A percentile compares a stretch with the other conserved stretches of the same genome.
Conservation (phyloP, 2,113 vertebrate genomes). For the Syrrhaptes paradoxus region DNA sequence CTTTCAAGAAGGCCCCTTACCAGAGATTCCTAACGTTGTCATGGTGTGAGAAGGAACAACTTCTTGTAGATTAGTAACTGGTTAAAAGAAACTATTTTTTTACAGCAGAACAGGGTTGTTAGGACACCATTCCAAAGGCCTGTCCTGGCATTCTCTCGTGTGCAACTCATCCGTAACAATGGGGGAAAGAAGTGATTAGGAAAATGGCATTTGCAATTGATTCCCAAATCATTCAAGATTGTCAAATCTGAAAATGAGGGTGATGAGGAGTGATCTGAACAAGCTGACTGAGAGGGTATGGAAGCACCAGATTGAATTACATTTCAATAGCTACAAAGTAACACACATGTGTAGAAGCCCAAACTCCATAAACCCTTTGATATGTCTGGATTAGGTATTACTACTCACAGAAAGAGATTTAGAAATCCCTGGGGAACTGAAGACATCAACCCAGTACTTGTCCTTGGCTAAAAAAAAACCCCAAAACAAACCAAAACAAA, state of each 20-base stretch:
- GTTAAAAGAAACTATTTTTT: neutral
- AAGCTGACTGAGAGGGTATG: neutral
- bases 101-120: neutral
- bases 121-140: neutral
- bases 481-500: too few relatives aligned
- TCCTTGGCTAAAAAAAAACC: neutral
- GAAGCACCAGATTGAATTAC: neutral
- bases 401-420: neutral
- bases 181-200: neutral
- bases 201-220: neutral
- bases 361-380: neutral
- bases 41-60: neutral
- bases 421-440: neutral
- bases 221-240: neutral
- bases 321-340: neutral
- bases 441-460: neutral
- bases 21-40: neutral
- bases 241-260: neutral
- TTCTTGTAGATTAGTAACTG: neutral
- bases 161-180: neutral
- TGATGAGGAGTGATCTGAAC: neutral
- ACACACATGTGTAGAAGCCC: neutral
- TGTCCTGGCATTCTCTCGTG: neutral
- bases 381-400: neutral
- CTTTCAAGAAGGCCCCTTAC: neutral